These are phyloP conservation scores for Crotalus adamanteus DNA, from an alignment of 2,797 vertebrate species.

Conservation along the genomic window DNA sequence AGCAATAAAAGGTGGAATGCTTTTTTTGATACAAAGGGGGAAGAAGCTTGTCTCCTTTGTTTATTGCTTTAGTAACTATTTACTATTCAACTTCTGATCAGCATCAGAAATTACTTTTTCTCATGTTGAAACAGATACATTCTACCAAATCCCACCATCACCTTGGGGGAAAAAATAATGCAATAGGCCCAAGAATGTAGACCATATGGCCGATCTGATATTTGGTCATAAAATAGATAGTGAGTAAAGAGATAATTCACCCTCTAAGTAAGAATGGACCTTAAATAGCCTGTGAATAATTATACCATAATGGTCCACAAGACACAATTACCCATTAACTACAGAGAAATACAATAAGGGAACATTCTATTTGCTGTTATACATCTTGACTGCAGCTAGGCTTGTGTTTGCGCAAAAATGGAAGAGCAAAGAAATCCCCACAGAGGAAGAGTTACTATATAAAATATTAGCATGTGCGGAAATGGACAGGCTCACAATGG, in stretches of 20 bases:
- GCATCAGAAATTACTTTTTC: background rate
- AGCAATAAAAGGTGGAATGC: background rate
- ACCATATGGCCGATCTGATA: background rate
- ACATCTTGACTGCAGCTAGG: too few species aligned
- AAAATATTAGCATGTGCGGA: too few species aligned
- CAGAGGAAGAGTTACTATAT: too few species aligned
- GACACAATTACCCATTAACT: background rate
- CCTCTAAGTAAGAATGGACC: background rate
- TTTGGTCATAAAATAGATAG: background rate
- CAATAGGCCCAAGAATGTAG: background rate
- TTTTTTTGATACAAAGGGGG: background rate
- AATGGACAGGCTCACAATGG: too few species aligned
- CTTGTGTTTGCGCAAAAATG: too few species aligned
- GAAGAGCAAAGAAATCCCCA: too few species aligned
- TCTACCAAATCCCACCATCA: background rate
- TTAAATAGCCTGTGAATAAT: background rate
- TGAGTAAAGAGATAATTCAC: background rate
- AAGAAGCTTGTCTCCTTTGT: background rate
- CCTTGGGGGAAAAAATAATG: background rate
- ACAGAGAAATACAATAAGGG: too few species aligned
- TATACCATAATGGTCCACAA: background rate
- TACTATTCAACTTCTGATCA: background rate
- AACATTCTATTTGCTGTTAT: too few species aligned
- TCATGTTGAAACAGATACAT: background rate
- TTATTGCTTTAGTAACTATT: background rate